phyloP scores from a whole-genome alignment of 1,140 invertebrate species.

The Drosophila parabipectinata region DNA sequence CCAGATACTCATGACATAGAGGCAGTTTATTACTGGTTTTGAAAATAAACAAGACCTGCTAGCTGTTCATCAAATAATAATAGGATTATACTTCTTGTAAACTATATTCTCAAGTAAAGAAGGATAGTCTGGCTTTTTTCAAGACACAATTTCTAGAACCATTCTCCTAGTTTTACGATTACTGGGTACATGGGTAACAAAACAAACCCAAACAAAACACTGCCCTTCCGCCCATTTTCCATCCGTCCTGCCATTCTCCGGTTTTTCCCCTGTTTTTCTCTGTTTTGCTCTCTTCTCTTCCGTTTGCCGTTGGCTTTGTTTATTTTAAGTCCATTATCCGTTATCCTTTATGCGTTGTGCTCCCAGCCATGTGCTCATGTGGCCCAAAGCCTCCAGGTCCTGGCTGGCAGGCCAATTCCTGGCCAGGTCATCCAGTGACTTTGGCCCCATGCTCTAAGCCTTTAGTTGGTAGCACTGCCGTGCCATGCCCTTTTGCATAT shows the following conservation, averaged over 20 bases:
- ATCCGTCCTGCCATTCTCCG: slow-evolving; percentile 22
- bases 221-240: slow-evolving; percentile 22
- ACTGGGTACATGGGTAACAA: slow-evolving; percentile 40
- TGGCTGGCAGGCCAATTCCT: slow-evolving; percentile 20
- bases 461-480: slow-evolving; percentile 16
- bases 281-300: slow-evolving; percentile 46
- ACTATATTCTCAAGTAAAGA: too few relatives aligned
- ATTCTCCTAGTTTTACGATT: slow-evolving; percentile 21
- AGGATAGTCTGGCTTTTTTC: too few relatives aligned
- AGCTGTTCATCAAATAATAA: neutral
- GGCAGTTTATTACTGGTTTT: neutral
- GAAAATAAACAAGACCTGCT: too few relatives aligned
- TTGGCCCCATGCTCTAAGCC: slow-evolving; percentile 25
- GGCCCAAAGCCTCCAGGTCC: slow-evolving; percentile 26
- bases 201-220: slow-evolving; percentile 27
- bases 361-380: slow-evolving; percentile 42
- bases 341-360: slow-evolving; percentile 67
- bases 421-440: slow-evolving; percentile 24
- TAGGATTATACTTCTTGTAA: neutral
- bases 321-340: slow-evolving; percentile 70
- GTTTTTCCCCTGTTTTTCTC: slow-evolving; percentile 9
- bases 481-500: slow-evolving; percentile 52
- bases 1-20: neutral
- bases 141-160: neutral
- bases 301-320: slow-evolving; percentile 60